These are phyloP conservation scores for Lasius platythorax DNA, from an alignment of 2,888 invertebrate species.

Conservation along the genomic window DNA sequence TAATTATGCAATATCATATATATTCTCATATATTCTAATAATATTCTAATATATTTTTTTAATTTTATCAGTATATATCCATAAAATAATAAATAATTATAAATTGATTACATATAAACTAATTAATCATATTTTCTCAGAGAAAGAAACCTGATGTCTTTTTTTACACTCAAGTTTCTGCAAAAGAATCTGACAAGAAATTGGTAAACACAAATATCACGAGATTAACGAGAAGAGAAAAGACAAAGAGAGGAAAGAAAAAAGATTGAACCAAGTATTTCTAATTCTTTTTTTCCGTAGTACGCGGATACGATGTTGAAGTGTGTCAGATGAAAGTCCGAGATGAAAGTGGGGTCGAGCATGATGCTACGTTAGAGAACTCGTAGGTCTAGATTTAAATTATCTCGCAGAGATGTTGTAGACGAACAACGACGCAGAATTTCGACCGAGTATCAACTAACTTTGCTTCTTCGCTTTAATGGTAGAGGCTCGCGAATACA, in stretches of 20 bases:
- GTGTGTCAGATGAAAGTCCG: slow-evolving; percentile 53
- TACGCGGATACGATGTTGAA: slow-evolving; percentile 9
- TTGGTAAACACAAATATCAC: neutral
- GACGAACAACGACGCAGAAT: slow-evolving; percentile 16
- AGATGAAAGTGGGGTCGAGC: slow-evolving; percentile 45
- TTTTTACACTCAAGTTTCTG: neutral
- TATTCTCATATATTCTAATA: neutral
- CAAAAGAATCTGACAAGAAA: neutral
- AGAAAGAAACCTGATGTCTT: neutral
- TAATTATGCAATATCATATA: neutral
- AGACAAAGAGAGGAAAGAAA: neutral
- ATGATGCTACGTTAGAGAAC: slow-evolving; percentile 30
- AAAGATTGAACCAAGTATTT: slow-evolving; percentile 15
- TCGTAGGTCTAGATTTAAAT: slow-evolving; percentile 27
- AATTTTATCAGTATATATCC: neutral
- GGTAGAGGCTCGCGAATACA: slow-evolving; percentile 31
- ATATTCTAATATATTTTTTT: neutral
- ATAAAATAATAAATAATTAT: neutral
- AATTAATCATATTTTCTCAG: neutral
- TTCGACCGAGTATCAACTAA: slow-evolving; percentile 33
- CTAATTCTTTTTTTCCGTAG: neutral
- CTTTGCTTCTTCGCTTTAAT: slow-evolving; percentile 40
- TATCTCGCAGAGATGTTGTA: neutral
- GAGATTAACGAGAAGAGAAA: neutral
- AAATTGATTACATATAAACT: neutral